Base-by-base conservation (phyloP, 2,888 invertebrate species). In the Ectobius pallidus region DNA sequence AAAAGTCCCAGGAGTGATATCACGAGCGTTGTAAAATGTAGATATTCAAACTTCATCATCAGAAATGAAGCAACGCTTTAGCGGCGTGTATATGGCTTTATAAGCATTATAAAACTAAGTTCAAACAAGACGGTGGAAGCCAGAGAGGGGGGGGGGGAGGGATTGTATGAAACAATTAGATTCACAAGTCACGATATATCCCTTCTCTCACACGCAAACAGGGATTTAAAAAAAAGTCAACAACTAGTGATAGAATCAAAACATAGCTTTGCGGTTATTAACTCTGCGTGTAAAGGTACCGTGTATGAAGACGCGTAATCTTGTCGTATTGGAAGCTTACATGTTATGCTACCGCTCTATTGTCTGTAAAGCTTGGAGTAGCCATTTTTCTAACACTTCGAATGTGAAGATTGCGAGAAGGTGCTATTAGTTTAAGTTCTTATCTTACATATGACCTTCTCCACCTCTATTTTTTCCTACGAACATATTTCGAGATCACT, bases 21-120 rank as follows among this genome's bases (percentile, higher is more conserved):
- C 58, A 58, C 58, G 25, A n/a, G 7, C 18, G 65, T 65, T 46
- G 46, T 65, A 65, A 65, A 65, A 65, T 46, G 65, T 30, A 46
- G 65, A 65, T 65, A 44, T 46, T 18, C 46, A n/a, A 27, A 65
- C 25, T 27, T 44, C 27, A 27, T 65, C 65, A 65, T 65, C 65
- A 27, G 65, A 62, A 62, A 62, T 11, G 39, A 62, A 16, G 34
- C 62, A 61, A 18, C 20, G 44, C 49, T 49, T 49, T 49, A 49
- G 49, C 49, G 20, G 30, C 32, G 16, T 58, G 32, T 58, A 32
- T 58, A 58, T 58, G 58, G 30, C 65, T 65, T 65, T 65, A 65
- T 30, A 65, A 44, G 65, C 25, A 27, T 46, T 34, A 42, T 65
- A 65, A 65, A 65, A 65, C 44, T 39, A 65, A 65, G 44, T 30